phyloP scores from a whole-genome alignment of 2,888 invertebrate genomes.

The Tuta absoluta region DNA sequence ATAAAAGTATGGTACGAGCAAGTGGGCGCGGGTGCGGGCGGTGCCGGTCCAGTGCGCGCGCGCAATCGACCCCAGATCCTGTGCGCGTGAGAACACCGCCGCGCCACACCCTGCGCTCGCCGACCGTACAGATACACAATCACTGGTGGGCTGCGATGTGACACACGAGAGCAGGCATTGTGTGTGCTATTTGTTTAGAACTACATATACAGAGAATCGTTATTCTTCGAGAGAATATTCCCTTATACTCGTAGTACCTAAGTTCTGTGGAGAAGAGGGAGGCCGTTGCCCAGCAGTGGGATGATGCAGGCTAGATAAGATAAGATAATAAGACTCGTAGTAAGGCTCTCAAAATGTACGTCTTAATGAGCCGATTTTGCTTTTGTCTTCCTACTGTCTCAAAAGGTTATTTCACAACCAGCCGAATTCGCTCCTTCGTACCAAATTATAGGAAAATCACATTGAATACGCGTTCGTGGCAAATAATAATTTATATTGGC shows the following conservation, averaged over 20 bases:
- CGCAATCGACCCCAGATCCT: constrained; percentile 78
- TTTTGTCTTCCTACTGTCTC: no score
- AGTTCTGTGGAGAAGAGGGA: no score
- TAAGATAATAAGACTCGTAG: no score
- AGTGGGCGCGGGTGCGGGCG: constrained; percentile 63
- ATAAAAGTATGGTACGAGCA: constrained; percentile 57
- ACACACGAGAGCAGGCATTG: background rate
- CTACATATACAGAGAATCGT: no score
- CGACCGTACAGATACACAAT: constrained; percentile 46
- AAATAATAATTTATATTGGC: constrained; percentile 22
- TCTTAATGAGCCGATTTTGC: no score
- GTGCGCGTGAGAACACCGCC: constrained; percentile 68
- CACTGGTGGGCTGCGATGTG: constrained; percentile 26
- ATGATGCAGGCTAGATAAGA: no score
- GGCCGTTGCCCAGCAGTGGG: no score
- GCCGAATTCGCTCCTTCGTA: no score
- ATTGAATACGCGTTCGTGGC: background rate
- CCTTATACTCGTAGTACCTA: no score
- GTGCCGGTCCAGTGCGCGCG: constrained; percentile 44
- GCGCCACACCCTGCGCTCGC: constrained; percentile 38
- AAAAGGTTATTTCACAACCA: no score
- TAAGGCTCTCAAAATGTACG: no score
- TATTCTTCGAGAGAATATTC: no score
- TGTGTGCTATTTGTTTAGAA: background rate
- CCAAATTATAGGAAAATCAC: background rate